Percentiles rank a stretch among this genome's conserved stretches.
Conservation (phyloP, 2,888 invertebrate species). For the Seira musarum region DNA sequence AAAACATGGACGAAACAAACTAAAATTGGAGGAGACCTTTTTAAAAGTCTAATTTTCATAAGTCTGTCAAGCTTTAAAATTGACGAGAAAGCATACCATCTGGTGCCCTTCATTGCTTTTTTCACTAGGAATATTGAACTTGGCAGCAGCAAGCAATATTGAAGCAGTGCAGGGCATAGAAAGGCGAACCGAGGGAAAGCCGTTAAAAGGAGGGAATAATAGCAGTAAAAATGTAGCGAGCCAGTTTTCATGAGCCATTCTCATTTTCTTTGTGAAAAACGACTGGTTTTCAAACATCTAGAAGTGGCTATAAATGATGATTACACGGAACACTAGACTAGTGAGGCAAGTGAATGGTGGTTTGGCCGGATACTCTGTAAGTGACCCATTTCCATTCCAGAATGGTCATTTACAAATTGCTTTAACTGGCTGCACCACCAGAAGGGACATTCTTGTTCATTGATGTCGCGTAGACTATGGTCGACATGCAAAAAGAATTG, state of each 20-base stretch:
- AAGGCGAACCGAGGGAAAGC: not conserved
- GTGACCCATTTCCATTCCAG: slow-evolving; percentile 67
- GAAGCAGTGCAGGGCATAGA: slow-evolving; percentile 18
- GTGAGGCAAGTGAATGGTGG: slow-evolving; percentile 22
- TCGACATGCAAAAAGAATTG: too few relatives aligned
- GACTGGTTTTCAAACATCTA: slow-evolving; percentile 42
- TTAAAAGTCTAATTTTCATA: slow-evolving; percentile 42
- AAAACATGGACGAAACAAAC: too few relatives aligned
- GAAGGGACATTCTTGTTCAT: slow-evolving; percentile 35
- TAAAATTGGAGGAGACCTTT: slow-evolving; percentile 5
- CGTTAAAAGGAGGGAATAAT: not conserved
- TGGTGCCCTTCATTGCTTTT: slow-evolving; percentile 40
- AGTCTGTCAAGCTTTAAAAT: slow-evolving; percentile 40
- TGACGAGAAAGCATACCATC: slow-evolving; percentile 35
- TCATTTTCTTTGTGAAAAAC: slow-evolving; percentile 40
- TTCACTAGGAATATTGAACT: slow-evolving; percentile 21
- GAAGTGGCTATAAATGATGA: slow-evolving; percentile 55
- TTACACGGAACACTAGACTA: slow-evolving; percentile 42
- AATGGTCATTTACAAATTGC: slow-evolving; percentile 48
- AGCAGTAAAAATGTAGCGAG: slow-evolving; percentile 22
- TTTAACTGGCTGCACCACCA: slow-evolving; percentile 49
- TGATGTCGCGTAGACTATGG: not conserved
- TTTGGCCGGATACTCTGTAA: slow-evolving; percentile 47
- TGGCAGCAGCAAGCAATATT: slow-evolving; percentile 6
- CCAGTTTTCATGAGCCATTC: slow-evolving; percentile 39